Base-by-base conservation (phyloP, 1,140 invertebrate genomes). In the Charaxes varanes region DNA sequence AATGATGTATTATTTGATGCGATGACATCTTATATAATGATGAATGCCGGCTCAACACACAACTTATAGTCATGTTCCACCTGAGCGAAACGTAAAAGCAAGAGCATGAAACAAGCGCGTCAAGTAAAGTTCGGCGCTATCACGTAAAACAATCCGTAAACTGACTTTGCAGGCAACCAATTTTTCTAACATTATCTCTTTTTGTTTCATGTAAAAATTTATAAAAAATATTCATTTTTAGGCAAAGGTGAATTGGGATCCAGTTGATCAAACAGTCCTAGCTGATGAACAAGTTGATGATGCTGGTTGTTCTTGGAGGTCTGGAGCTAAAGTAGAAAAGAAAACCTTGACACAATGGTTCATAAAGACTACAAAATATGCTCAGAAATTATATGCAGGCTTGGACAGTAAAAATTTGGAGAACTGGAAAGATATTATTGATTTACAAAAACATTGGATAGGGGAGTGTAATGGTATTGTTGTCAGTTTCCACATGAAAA, bases 241-340 rank as follows among this genome's bases (percentile, higher is more conserved):
- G 89, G 91, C 94, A 8, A 85, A 91, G 49, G 98, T 99, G 0
- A 98, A 99, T 85, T 99, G 98, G 98, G 98, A 99, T 89, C 98
- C 98, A 0, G 86, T 99, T 1, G 98, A 99, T 85, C 79, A 95
- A 76, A 99, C 98, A 6, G 98, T 99, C 3, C 77, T 99, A 37
- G 98, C 98, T 8, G 93, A 99, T 86, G 98, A 99, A 80, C 98
- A 99, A 89, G 94, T 99, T 14, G 96, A 98, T 86, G 89, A 90
- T 24, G 88, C 94, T 71, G 95, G 96, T 11, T 88, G 87, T 53
- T 98, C 97, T 0, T 99, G 98, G 98, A 86, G 98, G 41, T 99
- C 98, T 8, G 98, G 98, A 1, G 97, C 95, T 4, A 90, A 91
- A 76, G 97, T 99, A 6, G 93, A 99, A 71, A 97, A 95, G 65